Evolutionary conservation across 2,113 vertebrate genomes (phyloP).

Genomic region (Isurus oxyrinchus): DNA sequence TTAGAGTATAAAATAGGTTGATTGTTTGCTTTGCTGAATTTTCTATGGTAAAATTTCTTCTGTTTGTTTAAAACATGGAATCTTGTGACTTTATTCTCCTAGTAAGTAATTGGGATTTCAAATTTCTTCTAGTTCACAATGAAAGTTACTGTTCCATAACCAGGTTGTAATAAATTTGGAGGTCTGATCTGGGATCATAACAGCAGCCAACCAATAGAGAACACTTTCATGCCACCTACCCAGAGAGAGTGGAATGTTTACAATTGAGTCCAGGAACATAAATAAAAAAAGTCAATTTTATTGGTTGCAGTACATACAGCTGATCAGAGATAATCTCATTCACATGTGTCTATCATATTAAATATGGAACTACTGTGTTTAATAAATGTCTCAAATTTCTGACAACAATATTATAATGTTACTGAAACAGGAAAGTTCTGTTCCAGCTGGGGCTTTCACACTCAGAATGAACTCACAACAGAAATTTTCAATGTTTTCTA

Average conservation of each 20-base stretch:
- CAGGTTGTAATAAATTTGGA: too few relatives aligned
- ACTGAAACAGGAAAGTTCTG: not conserved
- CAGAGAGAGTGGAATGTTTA: not conserved
- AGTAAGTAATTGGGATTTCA: too few relatives aligned
- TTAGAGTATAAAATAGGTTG: too few relatives aligned
- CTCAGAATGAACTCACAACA: not conserved
- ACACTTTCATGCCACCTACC: not conserved
- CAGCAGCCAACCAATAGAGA: not conserved
- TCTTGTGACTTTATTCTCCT: too few relatives aligned
- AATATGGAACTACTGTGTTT: not conserved
- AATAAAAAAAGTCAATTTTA: not conserved
- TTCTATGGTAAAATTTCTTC: too few relatives aligned
- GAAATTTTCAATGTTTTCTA: not conserved
- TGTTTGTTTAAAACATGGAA: too few relatives aligned
- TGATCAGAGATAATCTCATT: not conserved
- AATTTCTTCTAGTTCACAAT: too few relatives aligned
- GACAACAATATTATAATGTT: not conserved
- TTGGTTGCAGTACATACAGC: not conserved
- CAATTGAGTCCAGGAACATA: not conserved
- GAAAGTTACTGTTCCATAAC: too few relatives aligned
- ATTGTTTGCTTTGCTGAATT: too few relatives aligned
- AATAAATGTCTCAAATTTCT: not conserved
- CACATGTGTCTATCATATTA: not conserved
- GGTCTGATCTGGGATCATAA: too few relatives aligned
- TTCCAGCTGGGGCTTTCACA: not conserved